These are phyloP conservation scores for Solea senegalensis DNA, from an alignment of 2,113 vertebrate genomes.

Conservation along the genomic window DNA sequence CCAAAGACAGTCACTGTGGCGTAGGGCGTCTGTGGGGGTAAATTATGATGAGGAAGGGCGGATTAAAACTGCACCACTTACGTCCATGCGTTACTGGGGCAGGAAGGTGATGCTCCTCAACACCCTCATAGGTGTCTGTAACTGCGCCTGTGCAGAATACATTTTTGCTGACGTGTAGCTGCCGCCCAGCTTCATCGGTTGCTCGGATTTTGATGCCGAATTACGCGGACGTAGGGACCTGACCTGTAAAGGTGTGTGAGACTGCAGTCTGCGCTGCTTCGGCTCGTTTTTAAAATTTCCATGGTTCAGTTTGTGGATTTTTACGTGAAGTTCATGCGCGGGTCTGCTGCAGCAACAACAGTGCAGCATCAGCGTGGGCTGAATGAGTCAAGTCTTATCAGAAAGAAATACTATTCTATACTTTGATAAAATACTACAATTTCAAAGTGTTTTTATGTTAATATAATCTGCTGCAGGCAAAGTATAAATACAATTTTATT, in stretches of 20 bases:
- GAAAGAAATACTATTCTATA: no score
- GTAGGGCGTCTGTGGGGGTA: constrained; percentile 45
- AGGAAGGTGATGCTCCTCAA: constrained; percentile 66
- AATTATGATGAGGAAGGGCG: constrained; percentile 62
- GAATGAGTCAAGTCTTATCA: not conserved
- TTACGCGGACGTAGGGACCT: constrained; percentile 3
- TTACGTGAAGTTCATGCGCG: not conserved
- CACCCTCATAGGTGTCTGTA: constrained; percentile 57
- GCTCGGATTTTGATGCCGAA: not conserved
- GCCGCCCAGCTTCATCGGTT: not conserved
- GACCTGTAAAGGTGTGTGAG: constrained; percentile 43
- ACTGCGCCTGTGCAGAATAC: constrained; percentile 74
- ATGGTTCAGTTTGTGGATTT: constrained; percentile 3
- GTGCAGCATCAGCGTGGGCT: not conserved
- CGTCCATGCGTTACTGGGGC: constrained; percentile 65
- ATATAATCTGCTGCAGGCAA: no score
- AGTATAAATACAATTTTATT: no score
- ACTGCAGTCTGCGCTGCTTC: rapidly evolving
- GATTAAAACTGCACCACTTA: constrained; percentile 69
- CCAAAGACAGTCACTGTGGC: constrained; percentile 59
- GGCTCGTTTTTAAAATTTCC: not conserved
- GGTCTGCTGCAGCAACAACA: not conserved
- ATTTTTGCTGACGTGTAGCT: constrained; percentile 40
- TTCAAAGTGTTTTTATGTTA: no score
- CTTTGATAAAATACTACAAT: no score